These are phyloP conservation scores for Lasioglossum leucozonium DNA, from an alignment of 2,888 invertebrate genomes.

Conservation along the genomic window DNA sequence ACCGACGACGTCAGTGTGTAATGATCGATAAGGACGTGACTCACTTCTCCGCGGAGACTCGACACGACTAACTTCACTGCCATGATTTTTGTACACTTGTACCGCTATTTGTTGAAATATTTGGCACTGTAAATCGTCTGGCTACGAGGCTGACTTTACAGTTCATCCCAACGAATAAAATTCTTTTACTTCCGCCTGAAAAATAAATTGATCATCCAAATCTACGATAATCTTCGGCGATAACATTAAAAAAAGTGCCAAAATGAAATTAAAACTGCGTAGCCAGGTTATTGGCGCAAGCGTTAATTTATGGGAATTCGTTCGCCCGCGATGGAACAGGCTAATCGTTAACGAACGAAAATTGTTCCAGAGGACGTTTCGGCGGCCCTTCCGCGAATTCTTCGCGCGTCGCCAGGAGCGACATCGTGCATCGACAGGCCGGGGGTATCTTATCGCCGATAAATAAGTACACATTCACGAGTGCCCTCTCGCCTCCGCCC, in stretches of 20 bases:
- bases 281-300: too few species aligned
- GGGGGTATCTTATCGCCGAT: constrained; percentile 74
- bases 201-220: too few species aligned
- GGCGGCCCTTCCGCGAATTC: neutral
- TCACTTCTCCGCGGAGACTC: neutral
- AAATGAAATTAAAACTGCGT: neutral
- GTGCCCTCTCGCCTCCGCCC: constrained; percentile 60
- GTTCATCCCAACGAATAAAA: neutral
- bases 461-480: constrained; percentile 73
- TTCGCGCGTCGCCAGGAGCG: constrained; percentile 10
- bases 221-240: too few species aligned
- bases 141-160: neutral
- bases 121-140: neutral
- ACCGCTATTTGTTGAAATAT: neutral
- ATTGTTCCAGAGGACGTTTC: neutral
- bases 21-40: neutral
- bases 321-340: neutral
- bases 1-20: neutral
- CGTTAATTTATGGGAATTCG: neutral
- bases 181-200: too few species aligned
- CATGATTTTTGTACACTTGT: neutral
- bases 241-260: too few species aligned
- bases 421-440: constrained; percentile 34
- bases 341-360: neutral
- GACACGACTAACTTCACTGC: neutral